Evolutionary conservation across 2,113 vertebrate species (phyloP).

Genomic region (Erythrocercus mccallii): DNA sequence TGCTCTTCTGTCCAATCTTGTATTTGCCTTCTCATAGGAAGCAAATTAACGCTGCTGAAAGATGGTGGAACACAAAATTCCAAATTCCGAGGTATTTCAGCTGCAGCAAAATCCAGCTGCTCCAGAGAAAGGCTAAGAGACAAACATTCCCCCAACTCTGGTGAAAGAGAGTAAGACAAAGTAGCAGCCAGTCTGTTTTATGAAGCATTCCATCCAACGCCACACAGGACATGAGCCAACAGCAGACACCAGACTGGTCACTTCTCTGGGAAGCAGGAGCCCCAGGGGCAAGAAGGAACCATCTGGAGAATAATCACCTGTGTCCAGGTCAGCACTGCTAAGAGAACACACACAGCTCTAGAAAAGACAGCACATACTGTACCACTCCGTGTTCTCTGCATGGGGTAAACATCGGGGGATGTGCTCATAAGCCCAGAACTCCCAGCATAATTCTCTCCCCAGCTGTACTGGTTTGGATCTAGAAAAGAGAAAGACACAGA

Average conservation of each 20-base stretch:
- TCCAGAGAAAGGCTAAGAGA: background rate
- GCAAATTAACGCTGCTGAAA: background rate
- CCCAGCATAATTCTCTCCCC: slow-evolving; percentile 97
- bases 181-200: background rate
- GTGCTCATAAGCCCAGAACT: slow-evolving; percentile 97
- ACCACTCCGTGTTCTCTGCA: slow-evolving; percentile 90
- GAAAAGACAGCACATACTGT: slow-evolving; percentile 82
- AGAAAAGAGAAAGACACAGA: slow-evolving; percentile 36
- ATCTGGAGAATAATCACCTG: background rate
- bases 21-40: background rate
- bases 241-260: background rate
- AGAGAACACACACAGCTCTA: background rate
- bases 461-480: slow-evolving; percentile 98
- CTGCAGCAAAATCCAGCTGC: background rate
- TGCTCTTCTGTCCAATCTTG: background rate
- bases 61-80: background rate
- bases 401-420: slow-evolving; percentile 87
- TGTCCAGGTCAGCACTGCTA: background rate
- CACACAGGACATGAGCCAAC: background rate
- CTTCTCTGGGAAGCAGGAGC: background rate
- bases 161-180: background rate
- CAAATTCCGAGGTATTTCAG: background rate
- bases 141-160: background rate
- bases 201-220: background rate
- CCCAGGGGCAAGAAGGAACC: background rate